Base-by-base conservation (phyloP, 2,113 vertebrate genomes). In the Cyprinus carpio region DNA sequence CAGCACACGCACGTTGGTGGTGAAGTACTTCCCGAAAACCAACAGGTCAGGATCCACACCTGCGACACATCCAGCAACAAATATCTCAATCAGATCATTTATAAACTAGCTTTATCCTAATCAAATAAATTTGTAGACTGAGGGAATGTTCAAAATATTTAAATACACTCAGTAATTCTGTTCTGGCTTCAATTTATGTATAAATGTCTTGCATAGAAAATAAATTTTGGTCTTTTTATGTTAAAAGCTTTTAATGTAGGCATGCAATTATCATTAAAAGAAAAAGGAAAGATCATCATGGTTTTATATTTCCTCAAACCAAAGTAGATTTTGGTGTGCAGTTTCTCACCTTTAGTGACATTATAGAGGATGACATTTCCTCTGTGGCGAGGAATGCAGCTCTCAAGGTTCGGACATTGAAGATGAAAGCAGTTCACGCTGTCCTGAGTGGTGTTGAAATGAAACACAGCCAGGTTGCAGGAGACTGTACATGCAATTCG, bases 381-480 rank as follows among this genome's bases (percentile, higher is more conserved):
- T 81, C 92, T 93, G 23, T 94, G 94, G 51, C 92, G 95, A 40
- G 97, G 89, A 25, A 96, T 92, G 75, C 98, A 98, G 88, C 96
- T 99, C 89, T 97, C 96, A 88, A 96, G 79, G 0, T 94, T 93
- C 0, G 97, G 97, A 81, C 98, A 99, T 87, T 96, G 94, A 23
- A 98, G 2, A 23, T 98, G 97, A 89, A 97, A 94, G 88, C 98
- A 99, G 91, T 98, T 98, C 74, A 88, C 91, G 0, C 87, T 94
- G 83, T 94, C 92, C 20, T 94, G 92, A 69, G 92, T 84, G 16
- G 92, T 90, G 37, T 96, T 95, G 0, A 94, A 94, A 90, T 96
- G 96, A 93, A 97, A 99, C 87, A 98, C 93, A 23, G 98, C 98
- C 92, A 97, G 62, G 83, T 97, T 99, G 90, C 98, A 99, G 90